Evolutionary conservation across 2,113 vertebrate genomes (phyloP).

Genomic region (Pseudonaja textilis): DNA sequence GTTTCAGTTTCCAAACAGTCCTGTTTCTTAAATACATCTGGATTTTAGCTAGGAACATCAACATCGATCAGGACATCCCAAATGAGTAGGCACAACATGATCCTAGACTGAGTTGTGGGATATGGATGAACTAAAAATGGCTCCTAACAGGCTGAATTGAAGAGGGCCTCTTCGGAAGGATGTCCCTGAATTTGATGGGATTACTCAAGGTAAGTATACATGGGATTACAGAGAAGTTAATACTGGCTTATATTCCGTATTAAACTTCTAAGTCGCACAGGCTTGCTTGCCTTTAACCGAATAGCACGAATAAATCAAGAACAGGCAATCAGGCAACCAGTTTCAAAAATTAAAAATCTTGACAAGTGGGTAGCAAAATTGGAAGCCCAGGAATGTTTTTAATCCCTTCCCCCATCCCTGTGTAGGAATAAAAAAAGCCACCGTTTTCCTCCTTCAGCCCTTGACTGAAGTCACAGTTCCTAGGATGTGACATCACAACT

Average conservation of each 20-base stretch:
- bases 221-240: background rate
- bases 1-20: too few species aligned
- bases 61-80: background rate
- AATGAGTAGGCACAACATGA: background rate
- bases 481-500: background rate
- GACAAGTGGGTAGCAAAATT: background rate
- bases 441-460: background rate
- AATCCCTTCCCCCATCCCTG: background rate
- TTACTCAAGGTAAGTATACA: background rate
- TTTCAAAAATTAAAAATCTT: background rate
- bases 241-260: background rate
- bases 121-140: background rate
- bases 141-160: background rate
- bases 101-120: background rate
- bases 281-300: background rate
- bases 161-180: background rate
- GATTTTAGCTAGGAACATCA: background rate
- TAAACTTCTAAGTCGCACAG: background rate
- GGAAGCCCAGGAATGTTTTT: background rate
- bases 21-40: background rate
- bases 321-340: background rate
- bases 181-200: background rate
- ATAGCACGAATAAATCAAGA: background rate
- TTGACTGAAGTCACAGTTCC: constrained; percentile 11
- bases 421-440: background rate